A percentile compares a stretch with the other conserved stretches of the same genome.
Evolutionary conservation across 2,797 vertebrate genomes (phyloP).

Genomic region (Cossypha polioptera): DNA sequence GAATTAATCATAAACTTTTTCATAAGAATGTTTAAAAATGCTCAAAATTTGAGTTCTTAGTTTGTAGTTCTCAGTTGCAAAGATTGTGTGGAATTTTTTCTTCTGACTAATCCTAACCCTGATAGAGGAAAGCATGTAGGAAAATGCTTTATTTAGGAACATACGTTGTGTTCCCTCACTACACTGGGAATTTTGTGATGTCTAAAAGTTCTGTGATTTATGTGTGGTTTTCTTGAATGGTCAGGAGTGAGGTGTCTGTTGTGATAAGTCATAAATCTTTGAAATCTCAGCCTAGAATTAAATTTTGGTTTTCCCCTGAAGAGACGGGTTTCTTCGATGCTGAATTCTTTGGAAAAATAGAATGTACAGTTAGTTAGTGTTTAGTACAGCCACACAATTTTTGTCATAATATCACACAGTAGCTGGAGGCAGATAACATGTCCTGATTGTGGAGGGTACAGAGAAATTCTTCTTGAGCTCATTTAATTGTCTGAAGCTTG

Average conservation of each 20-base stretch:
- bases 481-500: not conserved
- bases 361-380: not conserved
- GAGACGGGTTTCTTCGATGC: accelerated
- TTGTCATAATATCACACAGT: not conserved
- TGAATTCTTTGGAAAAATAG: not conserved
- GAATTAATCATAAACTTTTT: not conserved
- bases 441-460: not conserved
- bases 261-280: not conserved
- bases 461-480: not conserved
- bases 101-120: not conserved
- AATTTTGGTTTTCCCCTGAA: not conserved
- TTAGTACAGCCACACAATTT: not conserved
- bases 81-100: not conserved
- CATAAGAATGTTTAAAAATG: not conserved
- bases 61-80: not conserved
- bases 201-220: not conserved
- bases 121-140: not conserved
- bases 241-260: not conserved
- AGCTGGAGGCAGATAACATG: not conserved
- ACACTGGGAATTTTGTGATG: not conserved
- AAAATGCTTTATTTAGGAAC: not conserved
- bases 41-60: not conserved
- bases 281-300: not conserved
- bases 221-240: not conserved
- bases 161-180: not conserved